phyloP scores from a whole-genome alignment of 2,797 vertebrate genomes.

The Staurois parvus region DNA sequence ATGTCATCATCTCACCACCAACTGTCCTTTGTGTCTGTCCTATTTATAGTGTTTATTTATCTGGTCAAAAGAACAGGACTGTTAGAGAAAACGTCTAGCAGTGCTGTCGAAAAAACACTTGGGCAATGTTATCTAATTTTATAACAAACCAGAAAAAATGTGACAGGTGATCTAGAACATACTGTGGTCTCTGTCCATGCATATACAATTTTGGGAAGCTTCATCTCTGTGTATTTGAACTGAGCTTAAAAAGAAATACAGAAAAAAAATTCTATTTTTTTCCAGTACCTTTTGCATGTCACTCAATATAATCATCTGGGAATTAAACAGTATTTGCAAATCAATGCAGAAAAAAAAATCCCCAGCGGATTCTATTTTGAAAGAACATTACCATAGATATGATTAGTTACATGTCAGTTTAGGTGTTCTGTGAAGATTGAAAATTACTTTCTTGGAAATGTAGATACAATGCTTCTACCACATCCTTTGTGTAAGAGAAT shows the following conservation, averaged over 20 bases:
- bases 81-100: too few relatives aligned
- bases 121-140: not conserved
- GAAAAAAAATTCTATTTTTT: constrained; percentile 18
- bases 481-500: constrained; percentile 57
- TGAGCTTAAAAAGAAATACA: not conserved
- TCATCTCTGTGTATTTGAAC: not conserved
- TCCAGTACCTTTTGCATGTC: constrained; percentile 39
- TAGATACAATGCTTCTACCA: constrained; percentile 57
- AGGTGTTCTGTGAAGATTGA: constrained; percentile 67
- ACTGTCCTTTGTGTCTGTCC: not conserved
- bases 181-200: not conserved
- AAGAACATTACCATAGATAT: constrained; percentile 67
- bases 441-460: constrained; percentile 67
- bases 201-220: not conserved
- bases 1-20: not conserved
- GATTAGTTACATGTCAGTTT: constrained; percentile 70
- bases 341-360: constrained; percentile 57
- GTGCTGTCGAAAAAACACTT: not conserved
- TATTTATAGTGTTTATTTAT: not conserved
- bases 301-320: constrained; percentile 51
- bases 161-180: not conserved
- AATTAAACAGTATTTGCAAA: constrained; percentile 59
- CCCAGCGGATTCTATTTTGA: constrained; percentile 67
- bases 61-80: not conserved
- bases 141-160: not conserved